Evolutionary conservation across 2,113 vertebrate genomes (phyloP), one percentile per base, ranked within the genome.

Genomic region (Erinaceus europaeus): DNA sequence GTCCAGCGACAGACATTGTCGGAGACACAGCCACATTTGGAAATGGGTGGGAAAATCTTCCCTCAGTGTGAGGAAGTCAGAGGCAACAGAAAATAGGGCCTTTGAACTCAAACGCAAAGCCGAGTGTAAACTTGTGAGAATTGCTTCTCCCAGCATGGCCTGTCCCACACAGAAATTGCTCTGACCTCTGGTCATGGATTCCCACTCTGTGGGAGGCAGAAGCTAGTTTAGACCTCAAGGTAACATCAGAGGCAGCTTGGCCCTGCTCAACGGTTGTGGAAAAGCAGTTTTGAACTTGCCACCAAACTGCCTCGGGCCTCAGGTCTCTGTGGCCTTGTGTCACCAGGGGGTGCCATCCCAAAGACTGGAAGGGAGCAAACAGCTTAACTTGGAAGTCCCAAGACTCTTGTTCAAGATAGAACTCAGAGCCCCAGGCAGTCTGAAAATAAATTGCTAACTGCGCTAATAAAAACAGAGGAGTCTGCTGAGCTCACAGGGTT

Each of bases 381-480:
- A n/a, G n/a, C n/a, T n/a, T n/a, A n/a, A n/a, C n/a, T n/a, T n/a
- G n/a, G 52, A 52, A 84, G 72, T 38, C 48, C 61, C 52, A 14
- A 71, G 53, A 62, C 21, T 61, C 29, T 13, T 18, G 57, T 23
- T 21, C 15, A 42, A 29, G 64, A 78, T 36, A 79, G 61, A 65
- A 20, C 0, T 27, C 42, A 18, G 1, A 40, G 83, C 67, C 27
- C 32, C 15, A 21, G 90, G 61, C 75, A 53, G 73, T 55, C 79
- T 89, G 78, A 73, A 82, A 92, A 84, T 53, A 73, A 64, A 69
- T 69, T 50, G 4, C 13, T 64, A 59, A 53, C 32, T 32, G 40
- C 77, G 50, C 80, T 78, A 20, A 48, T 80, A 86, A 83, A 55
- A 64, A 61, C 67, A 85, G 46, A 67, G 81, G 57, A 32, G 17